Base-by-base conservation (phyloP, 2,113 vertebrate genomes). In the Podilymbus podiceps region DNA sequence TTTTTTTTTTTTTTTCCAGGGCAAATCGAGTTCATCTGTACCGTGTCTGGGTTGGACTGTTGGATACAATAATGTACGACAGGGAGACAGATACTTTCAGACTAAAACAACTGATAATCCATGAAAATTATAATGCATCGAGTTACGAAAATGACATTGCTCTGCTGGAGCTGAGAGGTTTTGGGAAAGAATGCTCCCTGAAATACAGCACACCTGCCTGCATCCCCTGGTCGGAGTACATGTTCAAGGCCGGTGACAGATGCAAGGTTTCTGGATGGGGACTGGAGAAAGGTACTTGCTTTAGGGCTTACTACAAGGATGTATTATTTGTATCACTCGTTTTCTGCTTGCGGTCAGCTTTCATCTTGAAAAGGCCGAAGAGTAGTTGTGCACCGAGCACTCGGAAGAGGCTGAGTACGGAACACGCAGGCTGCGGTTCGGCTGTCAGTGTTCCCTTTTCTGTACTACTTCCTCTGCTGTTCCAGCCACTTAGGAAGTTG, bases 231-330 rank as follows among this genome's bases (percentile, higher is more conserved):
- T 98, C 99, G 60, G 53, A 96, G 0, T 95, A 98, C 4, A 98
- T 99, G 88, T 99, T 99, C 89, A 97, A 85, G 11, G 44, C 98
- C 33, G 97, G 98, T 6, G 96, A 99, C 73, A 98, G 30, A 86
- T 99, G 99, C 96, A 98, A 98, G 91, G 89, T 99, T 97, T 99
- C 99, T 11, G 99, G 99, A 44, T 99, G 99, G 99, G 99, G 99
- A 14, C 97, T 98, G 20, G 98, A 98, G 18, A 96, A 94, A 98
- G 98, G 99, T 99, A 98, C 67, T 55, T 53, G 52, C 30, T 81
- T 91, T 64, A 74, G 22, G 47, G 23, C 63, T 95, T 52, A 13
- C 68, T 75, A 12, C 33, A 53, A 15, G 68, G 52, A 78, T 22
- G 13, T 49, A 47, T 81, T 63, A 52, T 30, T 81, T 88, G 12